phyloP scores from a whole-genome alignment of 2,888 invertebrate species.

The Microdon myrmicae region DNA sequence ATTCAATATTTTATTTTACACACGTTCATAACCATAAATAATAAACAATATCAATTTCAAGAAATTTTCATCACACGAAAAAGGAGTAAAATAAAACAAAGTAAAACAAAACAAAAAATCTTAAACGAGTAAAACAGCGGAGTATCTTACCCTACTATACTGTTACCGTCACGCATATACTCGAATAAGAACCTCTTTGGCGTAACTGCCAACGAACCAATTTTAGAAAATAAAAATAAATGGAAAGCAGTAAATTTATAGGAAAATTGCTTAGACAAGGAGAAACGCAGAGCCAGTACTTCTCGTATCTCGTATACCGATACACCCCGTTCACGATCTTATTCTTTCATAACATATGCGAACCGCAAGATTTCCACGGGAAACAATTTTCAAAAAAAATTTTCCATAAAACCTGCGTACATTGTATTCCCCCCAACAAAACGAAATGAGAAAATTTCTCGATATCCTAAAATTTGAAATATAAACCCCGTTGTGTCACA shows the following conservation, averaged over 20 bases:
- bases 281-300: conserved; percentile 13
- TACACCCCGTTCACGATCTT: conserved; percentile 2
- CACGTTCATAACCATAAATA: conserved; percentile 41
- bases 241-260: conserved; percentile 51
- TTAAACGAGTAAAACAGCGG: conserved; percentile 1
- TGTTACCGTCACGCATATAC: too few species aligned
- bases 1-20: conserved; percentile 42
- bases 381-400: conserved; percentile 49
- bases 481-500: conserved; percentile 21
- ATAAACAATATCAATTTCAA: conserved; percentile 47
- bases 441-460: conserved; percentile 11
- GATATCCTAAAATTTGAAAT: conserved; percentile 25
- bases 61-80: conserved; percentile 19
- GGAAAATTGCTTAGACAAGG: conserved; percentile 49
- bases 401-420: conserved; percentile 36
- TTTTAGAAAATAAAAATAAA: conserved; percentile 49
- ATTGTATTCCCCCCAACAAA: conserved; percentile 32
- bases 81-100: conserved; percentile 12
- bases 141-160: too few species aligned
- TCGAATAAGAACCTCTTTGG: conserved; percentile 16
- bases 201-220: conserved; percentile 41
- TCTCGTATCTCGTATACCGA: too few species aligned
- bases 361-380: conserved; percentile 15
- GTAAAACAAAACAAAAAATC: conserved; percentile 10
- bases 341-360: conserved; percentile 36